Evolutionary conservation across 2,797 vertebrate species (phyloP), one percentile per base, ranked within the genome.

Genomic region (Mallotus villosus): DNA sequence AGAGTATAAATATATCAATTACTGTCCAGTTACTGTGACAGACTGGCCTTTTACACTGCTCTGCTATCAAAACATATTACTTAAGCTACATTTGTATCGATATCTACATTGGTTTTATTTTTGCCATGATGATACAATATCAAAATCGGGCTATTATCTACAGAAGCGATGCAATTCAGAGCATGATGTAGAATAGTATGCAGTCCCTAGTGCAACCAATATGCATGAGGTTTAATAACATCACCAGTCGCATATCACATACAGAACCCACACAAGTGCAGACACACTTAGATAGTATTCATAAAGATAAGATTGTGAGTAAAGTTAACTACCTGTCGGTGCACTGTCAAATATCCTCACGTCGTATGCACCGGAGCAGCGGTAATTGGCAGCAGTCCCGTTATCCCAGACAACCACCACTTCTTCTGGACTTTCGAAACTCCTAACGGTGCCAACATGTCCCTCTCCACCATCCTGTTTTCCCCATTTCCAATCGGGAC

Each of bases 361-460:
- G 84, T 98, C 97, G 90, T 99, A 99, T 64, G 97, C 97, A 78
- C 97, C 97, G 6, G 97, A 99, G 82, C 97, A 99, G 76, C 97
- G 97, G 88, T 99, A 99, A 92, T 99, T 99, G 74, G 97, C 97
- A 37, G 97, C 97, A 0, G 97, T 99, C 72, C 97, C 97, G 87
- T 99, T 99, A 91, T 99, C 97, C 97, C 97, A 99, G 76, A 99
- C 97, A 67, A 99, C 97, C 4, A 99, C 97, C 87, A 98, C 97
- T 84, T 99, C 97, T 89, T 99, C 97, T 0, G 96, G 97, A 90
- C 97, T 99, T 91, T 99, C 97, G 87, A 99, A 99, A 93, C 97
- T 99, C 88, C 97, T 93, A 21, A 99, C 97, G 25, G 97, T 98
- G 88, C 97, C 97, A 74, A 98, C 96, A 87, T 99, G 97, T 76